Conservation (phyloP, 1,140 invertebrate species). For the Aricia agestis region DNA sequence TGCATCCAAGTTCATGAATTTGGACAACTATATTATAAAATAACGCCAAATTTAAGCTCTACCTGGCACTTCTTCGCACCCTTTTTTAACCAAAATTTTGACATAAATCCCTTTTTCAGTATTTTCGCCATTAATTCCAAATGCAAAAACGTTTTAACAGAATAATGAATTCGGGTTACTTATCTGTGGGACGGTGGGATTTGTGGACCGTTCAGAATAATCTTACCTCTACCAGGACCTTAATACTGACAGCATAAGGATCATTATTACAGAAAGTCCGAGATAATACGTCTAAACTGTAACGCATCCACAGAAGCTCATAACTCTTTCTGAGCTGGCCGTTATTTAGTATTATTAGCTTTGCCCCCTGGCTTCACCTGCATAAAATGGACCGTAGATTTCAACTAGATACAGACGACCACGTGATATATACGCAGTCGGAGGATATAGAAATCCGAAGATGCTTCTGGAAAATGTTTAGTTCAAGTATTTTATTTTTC, state of each 20-base stretch:
- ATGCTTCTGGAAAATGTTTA: no score
- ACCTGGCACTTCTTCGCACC: no score
- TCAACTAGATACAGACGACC: background rate
- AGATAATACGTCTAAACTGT: background rate
- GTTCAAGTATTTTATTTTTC: no score
- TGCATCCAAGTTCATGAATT: no score
- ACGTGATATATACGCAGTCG: no score
- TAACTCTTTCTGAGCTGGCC: background rate
- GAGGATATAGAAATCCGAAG: no score
- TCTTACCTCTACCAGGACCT: background rate
- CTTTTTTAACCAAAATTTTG: background rate
- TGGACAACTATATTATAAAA: no score
- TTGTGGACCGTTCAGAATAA: background rate
- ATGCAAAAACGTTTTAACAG: conserved; percentile 1
- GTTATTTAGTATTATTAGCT: conserved; percentile 1
- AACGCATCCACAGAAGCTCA: background rate
- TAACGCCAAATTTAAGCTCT: no score
- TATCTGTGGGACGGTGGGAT: background rate
- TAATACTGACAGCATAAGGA: background rate
- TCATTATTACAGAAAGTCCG: background rate
- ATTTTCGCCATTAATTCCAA: background rate
- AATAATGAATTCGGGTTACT: background rate
- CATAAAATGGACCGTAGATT: conserved; percentile 1
- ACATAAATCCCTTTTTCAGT: background rate
- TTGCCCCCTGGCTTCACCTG: conserved; percentile 1